These are phyloP conservation scores for Horisme vitalbata DNA, from an alignment of 2,888 invertebrate genomes.

Conservation along the genomic window DNA sequence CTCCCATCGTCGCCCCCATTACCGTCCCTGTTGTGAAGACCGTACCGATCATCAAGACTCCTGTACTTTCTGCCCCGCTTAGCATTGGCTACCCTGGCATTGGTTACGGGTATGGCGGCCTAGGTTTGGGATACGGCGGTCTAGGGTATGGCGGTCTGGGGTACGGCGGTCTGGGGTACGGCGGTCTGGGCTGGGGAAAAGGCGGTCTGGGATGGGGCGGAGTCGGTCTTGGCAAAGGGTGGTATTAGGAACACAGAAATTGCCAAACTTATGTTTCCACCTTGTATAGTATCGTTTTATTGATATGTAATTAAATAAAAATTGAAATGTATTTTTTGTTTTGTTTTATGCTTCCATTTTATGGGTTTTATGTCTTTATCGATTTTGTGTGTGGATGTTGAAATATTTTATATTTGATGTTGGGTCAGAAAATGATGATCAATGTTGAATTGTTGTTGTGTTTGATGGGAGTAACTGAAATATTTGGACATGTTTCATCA, in stretches of 20 bases:
- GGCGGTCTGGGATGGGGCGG: slow-evolving; percentile 31
- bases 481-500: slow-evolving; percentile 3
- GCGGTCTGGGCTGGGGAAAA: slow-evolving; percentile 3
- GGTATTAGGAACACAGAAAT: slow-evolving; percentile 22
- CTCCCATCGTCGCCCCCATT: slow-evolving; percentile 43
- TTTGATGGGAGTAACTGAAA: neutral
- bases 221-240: slow-evolving; percentile 37
- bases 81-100: slow-evolving; percentile 24
- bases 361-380: slow-evolving; percentile 18
- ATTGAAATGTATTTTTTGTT: slow-evolving; percentile 13
- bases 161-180: slow-evolving; percentile 2
- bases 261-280: slow-evolving; percentile 18
- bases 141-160: slow-evolving; percentile 1
- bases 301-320: slow-evolving; percentile 26
- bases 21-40: slow-evolving; percentile 30
- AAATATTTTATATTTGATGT: slow-evolving; percentile 7
- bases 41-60: slow-evolving; percentile 37
- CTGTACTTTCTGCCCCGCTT: slow-evolving; percentile 37
- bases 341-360: slow-evolving; percentile 11
- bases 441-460: slow-evolving; percentile 2
- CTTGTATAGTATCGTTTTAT: slow-evolving; percentile 24
- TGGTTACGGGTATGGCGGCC: slow-evolving; percentile 26
- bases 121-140: slow-evolving; percentile 7
- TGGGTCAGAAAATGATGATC: neutral
- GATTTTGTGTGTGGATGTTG: neutral